These are phyloP conservation scores for Drosophila cardini DNA, from an alignment of 1,140 invertebrate species.

Conservation along the genomic window DNA sequence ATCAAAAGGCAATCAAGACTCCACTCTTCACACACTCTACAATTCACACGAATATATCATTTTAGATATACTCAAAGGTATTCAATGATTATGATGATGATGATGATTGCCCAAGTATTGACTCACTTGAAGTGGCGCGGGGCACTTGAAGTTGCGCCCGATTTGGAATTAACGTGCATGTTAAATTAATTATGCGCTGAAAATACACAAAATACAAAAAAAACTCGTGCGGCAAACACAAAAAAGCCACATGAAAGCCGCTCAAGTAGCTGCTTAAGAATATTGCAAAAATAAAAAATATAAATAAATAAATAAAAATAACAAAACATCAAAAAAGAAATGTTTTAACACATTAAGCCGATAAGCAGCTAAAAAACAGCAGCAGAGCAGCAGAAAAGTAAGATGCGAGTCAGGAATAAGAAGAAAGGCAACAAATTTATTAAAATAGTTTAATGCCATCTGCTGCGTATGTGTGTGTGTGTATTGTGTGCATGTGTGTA, in stretches of 20 bases:
- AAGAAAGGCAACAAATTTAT: conserved; percentile 60
- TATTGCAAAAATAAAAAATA: too few relatives aligned
- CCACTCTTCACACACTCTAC: background rate
- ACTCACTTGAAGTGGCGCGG: conserved; percentile 55
- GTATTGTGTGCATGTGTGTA: conserved; percentile 18
- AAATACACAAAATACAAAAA: conserved; percentile 53
- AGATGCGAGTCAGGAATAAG: conserved; percentile 30
- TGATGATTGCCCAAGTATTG: conserved; percentile 46
- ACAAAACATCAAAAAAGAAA: conserved; percentile 24
- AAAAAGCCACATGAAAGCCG: conserved; percentile 66
- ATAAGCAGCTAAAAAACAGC: conserved; percentile 73
- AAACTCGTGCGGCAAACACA: conserved; percentile 52
- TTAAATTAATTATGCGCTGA: conserved; percentile 77
- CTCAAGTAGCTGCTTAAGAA: conserved; percentile 65
- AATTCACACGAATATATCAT: conserved; percentile 14
- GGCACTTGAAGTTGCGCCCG: conserved; percentile 62
- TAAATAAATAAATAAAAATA: too few relatives aligned
- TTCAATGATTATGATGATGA: conserved; percentile 5
- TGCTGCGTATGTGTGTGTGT: conserved; percentile 22
- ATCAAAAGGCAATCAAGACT: background rate
- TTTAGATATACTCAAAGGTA: conserved; percentile 3
- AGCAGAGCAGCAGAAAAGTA: conserved; percentile 32
- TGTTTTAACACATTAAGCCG: conserved; percentile 76
- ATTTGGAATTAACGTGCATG: conserved; percentile 70
- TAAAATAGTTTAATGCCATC: conserved; percentile 75